Conservation (phyloP, 35 echinoderm and acorn worm genomes). For the Apostichopus japonicus region DNA sequence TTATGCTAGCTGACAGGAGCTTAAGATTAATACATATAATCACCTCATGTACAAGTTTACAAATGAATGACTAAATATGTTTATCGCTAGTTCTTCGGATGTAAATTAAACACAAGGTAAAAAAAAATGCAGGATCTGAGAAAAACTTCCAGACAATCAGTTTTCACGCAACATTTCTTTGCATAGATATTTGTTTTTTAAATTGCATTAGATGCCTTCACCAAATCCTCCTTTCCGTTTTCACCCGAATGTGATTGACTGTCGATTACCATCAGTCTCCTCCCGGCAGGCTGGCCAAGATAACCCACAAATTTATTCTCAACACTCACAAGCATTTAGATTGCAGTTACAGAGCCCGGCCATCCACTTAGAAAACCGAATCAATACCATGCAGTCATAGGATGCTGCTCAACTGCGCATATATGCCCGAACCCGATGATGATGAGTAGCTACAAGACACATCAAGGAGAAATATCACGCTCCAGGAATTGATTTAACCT, state of each 20-base stretch:
- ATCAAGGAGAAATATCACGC: constrained; percentile 25
- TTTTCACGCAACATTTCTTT: too few species aligned
- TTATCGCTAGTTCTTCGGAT: too few species aligned
- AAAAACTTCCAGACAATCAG: too few species aligned
- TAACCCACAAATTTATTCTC: constrained; percentile 13
- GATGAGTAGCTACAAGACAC: constrained; percentile 14
- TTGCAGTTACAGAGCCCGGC: not conserved
- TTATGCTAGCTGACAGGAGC: too few species aligned
- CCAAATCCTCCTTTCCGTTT: not conserved
- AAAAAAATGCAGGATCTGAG: too few species aligned
- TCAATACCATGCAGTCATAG: constrained; percentile 31
- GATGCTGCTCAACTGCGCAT: constrained; percentile 9
- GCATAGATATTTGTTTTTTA: too few species aligned
- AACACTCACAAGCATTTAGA: constrained; percentile 13
- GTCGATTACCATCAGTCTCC: not conserved
- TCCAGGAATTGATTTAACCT: constrained; percentile 46
- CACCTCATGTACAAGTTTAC: too few species aligned
- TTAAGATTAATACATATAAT: too few species aligned
- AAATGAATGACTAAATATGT: too few species aligned
- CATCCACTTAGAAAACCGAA: constrained; percentile 25
- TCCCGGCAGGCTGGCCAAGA: not conserved
- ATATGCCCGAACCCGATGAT: not conserved
- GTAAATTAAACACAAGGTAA: too few species aligned
- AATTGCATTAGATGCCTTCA: not conserved
- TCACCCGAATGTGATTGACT: not conserved